Percentiles rank a stretch among this genome's conserved stretches.
Conservation (phyloP, 1,140 invertebrate species). For the Drosophila sulfurigaster region DNA sequence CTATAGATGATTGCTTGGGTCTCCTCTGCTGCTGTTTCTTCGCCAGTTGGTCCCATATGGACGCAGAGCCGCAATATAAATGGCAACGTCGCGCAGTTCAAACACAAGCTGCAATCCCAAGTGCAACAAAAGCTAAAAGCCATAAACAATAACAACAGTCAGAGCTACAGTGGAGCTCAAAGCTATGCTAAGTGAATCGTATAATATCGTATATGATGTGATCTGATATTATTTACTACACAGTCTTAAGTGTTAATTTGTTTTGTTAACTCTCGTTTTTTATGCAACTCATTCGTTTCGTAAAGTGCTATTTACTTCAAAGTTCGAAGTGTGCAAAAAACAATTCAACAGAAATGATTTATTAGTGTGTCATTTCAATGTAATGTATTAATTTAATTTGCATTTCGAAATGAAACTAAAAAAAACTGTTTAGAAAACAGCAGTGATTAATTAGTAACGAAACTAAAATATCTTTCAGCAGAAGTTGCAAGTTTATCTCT, state of each 20-base stretch:
- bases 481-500: no score
- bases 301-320: not conserved
- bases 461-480: no score
- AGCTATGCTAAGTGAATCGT: not conserved
- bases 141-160: conserved; percentile 21
- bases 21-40: no score
- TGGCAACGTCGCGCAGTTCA: conserved; percentile 14
- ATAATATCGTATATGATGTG: not conserved
- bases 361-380: no score
- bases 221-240: not conserved
- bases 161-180: not conserved
- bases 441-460: no score
- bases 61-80: conserved; percentile 26
- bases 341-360: no score
- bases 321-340: no score
- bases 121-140: conserved; percentile 30
- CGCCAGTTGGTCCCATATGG: conserved; percentile 42
- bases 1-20: conserved; percentile 39
- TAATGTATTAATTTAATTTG: no score
- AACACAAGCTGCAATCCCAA: conserved; percentile 38
- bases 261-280: conserved; percentile 9
- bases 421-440: no score
- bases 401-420: no score
- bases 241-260: conserved; percentile 2
- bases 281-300: not conserved